Base-by-base conservation (phyloP, 1,140 invertebrate genomes). In the Polypedilum pembai region DNA sequence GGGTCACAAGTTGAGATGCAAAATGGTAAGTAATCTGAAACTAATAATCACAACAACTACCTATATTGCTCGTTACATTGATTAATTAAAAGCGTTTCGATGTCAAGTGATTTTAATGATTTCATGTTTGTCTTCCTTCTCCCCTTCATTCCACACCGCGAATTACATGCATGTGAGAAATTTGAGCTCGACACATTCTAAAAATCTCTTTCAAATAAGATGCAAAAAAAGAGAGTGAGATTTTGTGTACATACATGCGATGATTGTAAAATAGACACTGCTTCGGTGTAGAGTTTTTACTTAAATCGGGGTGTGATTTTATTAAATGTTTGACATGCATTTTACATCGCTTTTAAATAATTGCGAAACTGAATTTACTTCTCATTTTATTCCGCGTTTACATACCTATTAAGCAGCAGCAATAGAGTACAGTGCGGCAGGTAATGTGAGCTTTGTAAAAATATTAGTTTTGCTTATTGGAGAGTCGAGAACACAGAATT, bases 21-120 rank as follows among this genome's bases (percentile, higher is more conserved):
- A 56, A 12, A 56, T 56, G 4, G 45, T n/a, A 12, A n/a, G n/a
- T 56, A 56, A 56, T 56, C n/a, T 12, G 45, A 15, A 56, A 56
- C 45, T 0, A 4, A 12, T 4, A 5, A 33, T 33, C 24, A 33
- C 1, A n/a, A 56, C 45, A 56, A 56, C 24, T 33, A 15, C 45
- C 15, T 15, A 15, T 4, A 15, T 56, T 56, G 8, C n/a, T 56
- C 12, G n/a, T n/a, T 18, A 69, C 65, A 69, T 18, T 69, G 65
- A 69, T 69, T 69, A 69, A 69, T 69, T 69, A 69, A 69, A 69
- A 69, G 65, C 65, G 20, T 69, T 69, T 69, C 17, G 65, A 69
- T 69, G 65, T 69, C 65, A 69, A 69, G 65, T 69, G 65, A 33
- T 69, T 69, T 20, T 69, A 69, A 69, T 69, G 17, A 56, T 69